Evolutionary conservation across 2,888 invertebrate species (phyloP), one percentile per base, ranked within the genome.

Genomic region (Anorthoa munda): DNA sequence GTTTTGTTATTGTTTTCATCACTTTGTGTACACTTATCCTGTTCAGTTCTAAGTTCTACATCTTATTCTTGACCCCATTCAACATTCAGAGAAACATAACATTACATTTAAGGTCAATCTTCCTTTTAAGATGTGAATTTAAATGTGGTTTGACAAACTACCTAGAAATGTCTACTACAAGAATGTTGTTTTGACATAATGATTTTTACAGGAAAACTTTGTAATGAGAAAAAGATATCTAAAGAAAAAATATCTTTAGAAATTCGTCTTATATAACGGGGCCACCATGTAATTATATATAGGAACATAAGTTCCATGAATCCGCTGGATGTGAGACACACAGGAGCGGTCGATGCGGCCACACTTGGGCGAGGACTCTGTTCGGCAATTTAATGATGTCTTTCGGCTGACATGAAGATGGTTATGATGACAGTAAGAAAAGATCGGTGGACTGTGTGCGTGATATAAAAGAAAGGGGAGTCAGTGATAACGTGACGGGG

Each of bases 1-100:
- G 18, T n/a, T 48, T 13, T 65, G 46, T 79, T 79, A 66, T 79
- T 78, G 75, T 68, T 63, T 39, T 56, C 26, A 17, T 58, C 45
- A 18, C 17, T 7, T 56, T 48, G 39, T 39, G 5, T 26, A 55
- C 11, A 39, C 51, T 72, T 75, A 66, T 80, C 72, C 68, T 69
- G 50, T 60, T 21, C 48, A 53, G 45, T 66, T 63, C 9, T 50
- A 9, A 56, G 48, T 59, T 71, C 1, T 39, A 26, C 9, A 21
- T 46, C 21, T 39, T 39, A 39, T 39, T 39, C 39, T 72, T 59
- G 81, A 77, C 82, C 81, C 9, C 48, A 64, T 63, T 68, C 26
- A 1, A 39, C 7, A 45, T 76, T 31, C 61, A 50, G 45, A 46
- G 45, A 75, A 75, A 45, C 12, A 17, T 39, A 12, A 53, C 1